phyloP scores from a whole-genome alignment of 1,140 invertebrate species.

The Nephila pilipes region DNA sequence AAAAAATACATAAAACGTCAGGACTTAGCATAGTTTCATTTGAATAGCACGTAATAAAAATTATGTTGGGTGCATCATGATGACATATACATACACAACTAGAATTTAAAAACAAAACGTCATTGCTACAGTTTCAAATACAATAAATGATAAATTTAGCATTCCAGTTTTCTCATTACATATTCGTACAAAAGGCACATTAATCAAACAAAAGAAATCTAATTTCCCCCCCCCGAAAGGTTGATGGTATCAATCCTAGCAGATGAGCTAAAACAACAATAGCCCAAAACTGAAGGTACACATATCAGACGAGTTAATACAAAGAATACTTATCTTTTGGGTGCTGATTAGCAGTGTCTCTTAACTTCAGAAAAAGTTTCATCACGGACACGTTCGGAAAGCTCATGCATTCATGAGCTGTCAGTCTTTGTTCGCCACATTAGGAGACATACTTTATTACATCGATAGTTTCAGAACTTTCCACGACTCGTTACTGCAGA shows the following conservation, averaged over 20 bases:
- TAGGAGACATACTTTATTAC: neutral
- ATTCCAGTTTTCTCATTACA: neutral
- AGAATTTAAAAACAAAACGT: neutral
- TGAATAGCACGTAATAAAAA: too few species aligned
- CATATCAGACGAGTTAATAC: slow-evolving; percentile 22
- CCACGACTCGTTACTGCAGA: neutral
- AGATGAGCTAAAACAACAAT: slow-evolving; percentile 29
- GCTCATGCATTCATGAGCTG: neutral
- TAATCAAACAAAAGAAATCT: neutral
- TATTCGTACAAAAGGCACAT: neutral
- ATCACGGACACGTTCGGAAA: neutral
- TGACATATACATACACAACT: too few species aligned
- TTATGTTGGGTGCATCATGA: too few species aligned
- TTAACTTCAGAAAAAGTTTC: neutral
- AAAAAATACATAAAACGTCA: too few species aligned
- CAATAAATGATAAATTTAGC: too few species aligned
- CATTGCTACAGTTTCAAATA: neutral
- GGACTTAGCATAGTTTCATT: too few species aligned
- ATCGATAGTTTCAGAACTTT: neutral
- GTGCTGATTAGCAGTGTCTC: neutral
- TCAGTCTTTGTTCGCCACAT: neutral
- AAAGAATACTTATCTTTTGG: neutral
- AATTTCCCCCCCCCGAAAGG: neutral
- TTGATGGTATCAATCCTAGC: neutral
- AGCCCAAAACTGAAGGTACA: slow-evolving; percentile 16